Evolutionary conservation across 2,113 vertebrate species (phyloP).

Genomic region (Arenaria interpres): DNA sequence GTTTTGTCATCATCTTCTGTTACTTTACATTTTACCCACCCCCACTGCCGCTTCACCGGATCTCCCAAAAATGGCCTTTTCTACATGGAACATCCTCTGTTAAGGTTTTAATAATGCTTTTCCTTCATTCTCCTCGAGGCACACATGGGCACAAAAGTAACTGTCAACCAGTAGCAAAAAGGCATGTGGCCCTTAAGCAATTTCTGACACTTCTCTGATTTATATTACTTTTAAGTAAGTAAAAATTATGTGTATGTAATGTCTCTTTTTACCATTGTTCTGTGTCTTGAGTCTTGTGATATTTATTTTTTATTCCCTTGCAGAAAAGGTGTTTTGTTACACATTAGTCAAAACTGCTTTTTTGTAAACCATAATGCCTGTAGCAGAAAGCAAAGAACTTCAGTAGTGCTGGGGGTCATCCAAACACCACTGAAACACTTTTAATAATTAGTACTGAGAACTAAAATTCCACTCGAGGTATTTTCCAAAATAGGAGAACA

Average conservation of each 20-base stretch:
- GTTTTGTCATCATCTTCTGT: neutral
- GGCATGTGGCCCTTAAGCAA: neutral
- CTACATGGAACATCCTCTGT: rapidly evolving
- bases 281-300: neutral
- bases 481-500: neutral
- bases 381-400: neutral
- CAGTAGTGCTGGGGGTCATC: neutral
- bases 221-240: neutral
- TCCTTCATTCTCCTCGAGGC: neutral
- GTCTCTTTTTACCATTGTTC: neutral
- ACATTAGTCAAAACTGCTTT: neutral
- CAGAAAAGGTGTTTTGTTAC: neutral
- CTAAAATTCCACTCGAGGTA: neutral
- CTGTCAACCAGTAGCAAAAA: neutral
- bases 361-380: neutral
- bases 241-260: neutral
- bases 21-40: neutral
- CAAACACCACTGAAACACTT: neutral
- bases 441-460: neutral
- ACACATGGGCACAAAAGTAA: neutral
- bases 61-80: neutral
- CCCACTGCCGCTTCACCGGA: rapidly evolving
- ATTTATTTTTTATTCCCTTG: neutral
- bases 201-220: neutral
- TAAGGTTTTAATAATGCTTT: neutral